Evolutionary conservation across 2,797 vertebrate genomes (phyloP), one percentile per base, ranked within the genome.

Genomic region (Salmo trutta): DNA sequence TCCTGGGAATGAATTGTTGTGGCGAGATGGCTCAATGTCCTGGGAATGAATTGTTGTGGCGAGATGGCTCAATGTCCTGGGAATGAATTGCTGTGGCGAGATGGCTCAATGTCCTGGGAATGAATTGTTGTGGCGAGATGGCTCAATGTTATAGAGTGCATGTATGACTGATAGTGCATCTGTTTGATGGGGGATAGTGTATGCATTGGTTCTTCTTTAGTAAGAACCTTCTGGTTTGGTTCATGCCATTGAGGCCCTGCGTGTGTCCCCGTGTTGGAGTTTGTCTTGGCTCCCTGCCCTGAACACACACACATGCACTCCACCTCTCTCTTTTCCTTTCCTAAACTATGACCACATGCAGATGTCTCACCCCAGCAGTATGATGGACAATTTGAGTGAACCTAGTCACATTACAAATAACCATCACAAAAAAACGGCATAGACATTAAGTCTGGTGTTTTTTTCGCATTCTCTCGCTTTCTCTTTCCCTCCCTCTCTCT

Each of bases 231-330:
- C n/a, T 47, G 53, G 15, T 47, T 83, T 82, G 19, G 80, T 88
- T 59, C 47, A 15, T 3, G 71, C 75, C 47, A 29, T 66, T 51
- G 68, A 78, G 82, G 41, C 73, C 80, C 82, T 73, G 83, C 83
- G 73, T 85, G 85, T 78, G 79, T 77, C 81, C 79, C 77, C 15
- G 74, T 87, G 89, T 90, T 85, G 90, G 85, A 85, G 27, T 56
- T 71, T 70, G 67, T 62, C 24, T 89, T 91, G 90, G 89, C 88
- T n/a, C 77, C 73, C 77, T 86, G 89, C 89, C 88, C 70, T 64
- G 16, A 59, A 31, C 74, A 67, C 71, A 71, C 74, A 75, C 72
- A 74, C 47, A 79, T 36, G 75, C 65, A 79, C 75, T 66, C 52
- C 56, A 70, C 41, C 0, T 33, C 76, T 85, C 12, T 8, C 24